Evolutionary conservation across 1,140 invertebrate genomes (phyloP), one percentile per base, ranked within the genome.

Genomic region (Pinna nobilis): DNA sequence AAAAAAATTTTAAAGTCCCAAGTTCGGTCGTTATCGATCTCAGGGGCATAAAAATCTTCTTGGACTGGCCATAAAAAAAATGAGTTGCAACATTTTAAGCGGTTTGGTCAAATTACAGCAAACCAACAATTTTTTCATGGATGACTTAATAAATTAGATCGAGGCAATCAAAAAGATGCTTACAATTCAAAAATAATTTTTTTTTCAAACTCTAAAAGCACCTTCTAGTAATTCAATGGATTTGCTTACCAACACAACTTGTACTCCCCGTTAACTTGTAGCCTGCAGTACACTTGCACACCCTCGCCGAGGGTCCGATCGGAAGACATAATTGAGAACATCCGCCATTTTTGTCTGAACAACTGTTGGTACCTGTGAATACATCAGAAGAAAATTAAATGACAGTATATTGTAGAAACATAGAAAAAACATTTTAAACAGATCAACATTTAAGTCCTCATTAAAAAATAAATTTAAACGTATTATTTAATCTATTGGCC

Each of bases 321-420:
- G 95, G 93, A 61, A 97, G 86, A 87, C 95, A 97, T 2, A 97
- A 87, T 87, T 97, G 95, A 70, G 93, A 90, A 86, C 95, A 96
- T 35, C 90, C 94, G 2, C 95, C 91, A 78, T 91, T 92, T 63
- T 92, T 90, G 6, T 90, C 88, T 2, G 89, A 84, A 84, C 96
- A 98, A 84, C 95, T 95, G 86, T 97, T 94, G 11, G 92, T 88
- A 1, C 25, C 70, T 72, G 55, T 59, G 1, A 53, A 35, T 59
- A 28, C 20, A 53, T 23, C 15, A 13, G 4, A 53, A 53, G 25
- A 7, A 28, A 53, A 25, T 25, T 13, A 6, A 53, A 53, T 23
- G 15, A 3, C 1, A 25, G 9, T 23, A 18, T 13, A 3, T 28
- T 23, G 32, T 15, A 25, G 23, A 28, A 49, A 23, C 9, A 23